Base-by-base conservation (phyloP, 2,888 invertebrate genomes). In the Idaea biselata region DNA sequence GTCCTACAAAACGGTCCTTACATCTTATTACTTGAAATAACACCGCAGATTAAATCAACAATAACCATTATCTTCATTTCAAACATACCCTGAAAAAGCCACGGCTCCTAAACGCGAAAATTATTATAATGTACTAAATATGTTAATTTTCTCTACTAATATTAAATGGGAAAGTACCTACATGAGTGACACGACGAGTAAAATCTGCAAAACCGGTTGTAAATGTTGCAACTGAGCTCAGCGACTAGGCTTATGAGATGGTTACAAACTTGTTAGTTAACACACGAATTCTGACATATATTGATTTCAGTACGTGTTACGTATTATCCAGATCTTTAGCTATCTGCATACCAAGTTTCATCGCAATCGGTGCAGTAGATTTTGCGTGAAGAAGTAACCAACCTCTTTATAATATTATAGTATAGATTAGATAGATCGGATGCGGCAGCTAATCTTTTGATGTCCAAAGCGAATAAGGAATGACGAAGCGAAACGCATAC, bases 121-220 rank as follows among this genome's bases (percentile, higher is more conserved):
- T 80, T 80, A 80, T 79, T 77, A 74, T 79, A 80, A 81, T 78
- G 72, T 66, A 60, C 63, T 58, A 71, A 76, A 72, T 75, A 75
- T 77, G 76, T 64, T 64, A 61, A 64, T 55, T 16, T 44, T 44
- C 44, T 44, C 44, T 44, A 44, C 44, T 44, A 44, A 44, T 44
- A 44, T 44, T 44, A 44, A 44, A 44, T 44, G 44, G 8, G 44
- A 44, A 11, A 11, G 44, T 44, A 14, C n/a, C n/a, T n/a, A n/a
- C 44, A 11, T 14, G 8, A 14, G 44, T 44, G 44, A 44, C 8
- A 44, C 14, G 11, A 44, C 11, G 18, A 31, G 14, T 44, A 44
- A 44, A 44, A 14, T 44, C 3, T 44, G 11, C 14, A 8, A 14
- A 14, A 14, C 44, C 14, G 3, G 8, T 8, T 44, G 11, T 0